Evolutionary conservation across 2,113 vertebrate species (phyloP).

Genomic region (Crotalus helleri): DNA sequence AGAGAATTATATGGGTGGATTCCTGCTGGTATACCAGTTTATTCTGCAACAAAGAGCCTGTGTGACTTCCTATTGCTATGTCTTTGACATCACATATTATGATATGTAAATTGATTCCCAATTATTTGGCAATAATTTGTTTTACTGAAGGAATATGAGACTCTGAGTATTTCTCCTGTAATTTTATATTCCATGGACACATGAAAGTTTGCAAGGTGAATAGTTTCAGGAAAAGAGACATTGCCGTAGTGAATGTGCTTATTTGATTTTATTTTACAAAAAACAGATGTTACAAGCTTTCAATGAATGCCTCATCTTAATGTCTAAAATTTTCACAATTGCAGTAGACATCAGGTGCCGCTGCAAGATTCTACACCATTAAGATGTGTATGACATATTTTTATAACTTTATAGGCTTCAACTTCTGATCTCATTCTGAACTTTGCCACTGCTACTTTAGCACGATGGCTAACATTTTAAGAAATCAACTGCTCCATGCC

Average conservation of each 20-base stretch:
- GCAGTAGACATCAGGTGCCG: not conserved
- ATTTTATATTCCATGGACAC: not conserved
- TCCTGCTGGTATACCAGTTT: not conserved
- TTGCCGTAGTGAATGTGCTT: slow-evolving; percentile 7
- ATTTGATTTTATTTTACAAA: not conserved
- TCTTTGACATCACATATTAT: not conserved
- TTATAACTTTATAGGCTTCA: slow-evolving; percentile 29
- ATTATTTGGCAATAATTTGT: not conserved
- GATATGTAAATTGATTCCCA: not conserved
- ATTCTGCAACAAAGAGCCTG: not conserved
- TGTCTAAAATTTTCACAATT: not conserved
- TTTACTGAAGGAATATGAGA: slow-evolving; percentile 4
- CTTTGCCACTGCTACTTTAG: slow-evolving; percentile 62
- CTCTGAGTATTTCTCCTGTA: not conserved
- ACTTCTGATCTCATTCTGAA: slow-evolving; percentile 67
- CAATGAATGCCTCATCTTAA: not conserved
- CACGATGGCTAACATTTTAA: slow-evolving; percentile 48
- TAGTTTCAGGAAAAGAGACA: slow-evolving; percentile 14
- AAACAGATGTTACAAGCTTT: not conserved
- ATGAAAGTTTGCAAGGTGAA: slow-evolving; percentile 19
- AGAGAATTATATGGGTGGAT: not conserved
- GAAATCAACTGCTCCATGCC: slow-evolving; percentile 43
- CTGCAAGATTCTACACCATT: not conserved
- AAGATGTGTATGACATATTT: slow-evolving; percentile 43
- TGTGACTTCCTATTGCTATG: not conserved